Evolutionary conservation across 2,797 vertebrate species (phyloP).

Genomic region (Anableps anableps): DNA sequence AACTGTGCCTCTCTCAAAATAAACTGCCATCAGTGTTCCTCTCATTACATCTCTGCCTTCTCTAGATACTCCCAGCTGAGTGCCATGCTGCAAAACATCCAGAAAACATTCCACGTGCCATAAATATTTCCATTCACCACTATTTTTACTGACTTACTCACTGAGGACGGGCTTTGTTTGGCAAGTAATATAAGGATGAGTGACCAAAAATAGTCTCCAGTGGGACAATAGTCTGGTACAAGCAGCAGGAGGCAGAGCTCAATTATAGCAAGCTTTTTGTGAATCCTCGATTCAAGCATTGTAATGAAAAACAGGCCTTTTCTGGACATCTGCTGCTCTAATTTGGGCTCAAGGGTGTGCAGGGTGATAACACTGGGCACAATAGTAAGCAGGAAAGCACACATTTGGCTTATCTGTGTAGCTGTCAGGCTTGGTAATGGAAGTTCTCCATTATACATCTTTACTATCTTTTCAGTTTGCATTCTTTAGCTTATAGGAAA

Average conservation of each 20-base stretch:
- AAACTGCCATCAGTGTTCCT: constrained; percentile 11
- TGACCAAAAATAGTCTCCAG: constrained; percentile 45
- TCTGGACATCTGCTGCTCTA: constrained; percentile 39
- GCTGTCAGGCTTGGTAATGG: constrained; percentile 43
- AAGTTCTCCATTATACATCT: constrained; percentile 38
- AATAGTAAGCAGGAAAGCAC: constrained; percentile 33
- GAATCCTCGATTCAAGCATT: constrained; percentile 42
- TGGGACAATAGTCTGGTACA: constrained; percentile 46
- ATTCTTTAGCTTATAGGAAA: constrained; percentile 29
- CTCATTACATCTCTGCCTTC: constrained; percentile 14
- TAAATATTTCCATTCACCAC: constrained; percentile 13
- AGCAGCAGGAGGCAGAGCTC: constrained; percentile 44
- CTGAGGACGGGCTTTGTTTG: constrained; percentile 45
- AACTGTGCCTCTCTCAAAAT: constrained; percentile 9
- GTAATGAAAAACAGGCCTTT: constrained; percentile 45
- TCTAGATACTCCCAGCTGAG: constrained; percentile 13
- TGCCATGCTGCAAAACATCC: constrained; percentile 19
- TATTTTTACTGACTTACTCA: constrained; percentile 25
- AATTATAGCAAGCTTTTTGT: constrained; percentile 57
- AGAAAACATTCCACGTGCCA: constrained; percentile 30
- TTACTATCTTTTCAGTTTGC: constrained; percentile 31
- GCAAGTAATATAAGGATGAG: constrained; percentile 36
- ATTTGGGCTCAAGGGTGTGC: constrained; percentile 44
- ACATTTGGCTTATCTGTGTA: constrained; percentile 42
- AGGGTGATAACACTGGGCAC: constrained; percentile 57